These are phyloP conservation scores for Charina bottae DNA, from an alignment of 2,113 vertebrate species.

Conservation along the genomic window DNA sequence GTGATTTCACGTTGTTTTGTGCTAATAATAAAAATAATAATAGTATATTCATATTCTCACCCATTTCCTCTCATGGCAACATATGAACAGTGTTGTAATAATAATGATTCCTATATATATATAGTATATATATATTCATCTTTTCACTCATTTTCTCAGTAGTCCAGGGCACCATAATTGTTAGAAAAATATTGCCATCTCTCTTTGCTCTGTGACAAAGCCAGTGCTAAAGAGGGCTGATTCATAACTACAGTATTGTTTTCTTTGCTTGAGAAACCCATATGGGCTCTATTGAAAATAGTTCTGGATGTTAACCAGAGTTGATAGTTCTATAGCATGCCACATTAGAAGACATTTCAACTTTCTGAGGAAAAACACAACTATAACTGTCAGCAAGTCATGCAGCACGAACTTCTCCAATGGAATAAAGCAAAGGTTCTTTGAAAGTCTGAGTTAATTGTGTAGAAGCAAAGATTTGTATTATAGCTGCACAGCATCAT, in stretches of 20 bases:
- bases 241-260: slow-evolving; percentile 46
- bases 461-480: slow-evolving; percentile 51
- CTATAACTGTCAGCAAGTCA: slow-evolving; percentile 58
- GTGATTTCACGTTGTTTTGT: too few species aligned
- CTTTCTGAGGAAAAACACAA: slow-evolving; percentile 54
- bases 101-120: neutral
- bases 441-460: slow-evolving; percentile 34
- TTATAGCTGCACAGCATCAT: slow-evolving; percentile 20
- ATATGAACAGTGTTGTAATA: neutral
- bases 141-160: neutral
- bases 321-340: slow-evolving; percentile 52
- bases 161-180: neutral
- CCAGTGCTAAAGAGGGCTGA: slow-evolving; percentile 30
- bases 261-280: slow-evolving; percentile 53
- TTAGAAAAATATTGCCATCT: slow-evolving; percentile 5
- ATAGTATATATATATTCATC: neutral
- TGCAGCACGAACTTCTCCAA: slow-evolving; percentile 43
- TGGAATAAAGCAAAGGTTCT: slow-evolving; percentile 55
- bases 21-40: too few species aligned
- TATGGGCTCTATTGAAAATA: slow-evolving; percentile 40
- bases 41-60: too few species aligned
- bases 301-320: slow-evolving; percentile 58
- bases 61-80: neutral
- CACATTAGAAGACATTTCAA: slow-evolving; percentile 62
- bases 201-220: slow-evolving; percentile 14